Conservation (phyloP, 2,888 invertebrate species). For the Heteromurus nitidus region DNA sequence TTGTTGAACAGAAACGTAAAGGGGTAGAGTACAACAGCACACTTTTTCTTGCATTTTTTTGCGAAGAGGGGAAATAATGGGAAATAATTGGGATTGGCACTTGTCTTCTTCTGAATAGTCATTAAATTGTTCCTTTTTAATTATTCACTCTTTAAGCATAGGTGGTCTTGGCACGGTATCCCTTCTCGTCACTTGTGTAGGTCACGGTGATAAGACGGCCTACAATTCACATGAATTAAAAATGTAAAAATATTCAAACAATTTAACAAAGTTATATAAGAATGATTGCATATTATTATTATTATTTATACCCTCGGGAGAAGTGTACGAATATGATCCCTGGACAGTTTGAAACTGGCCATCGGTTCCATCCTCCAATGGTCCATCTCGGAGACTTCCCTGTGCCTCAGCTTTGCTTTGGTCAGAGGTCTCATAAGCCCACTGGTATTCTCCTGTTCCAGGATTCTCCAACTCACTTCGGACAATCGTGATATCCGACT, state of each 20-base stretch:
- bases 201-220: conserved; percentile 55
- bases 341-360: conserved; percentile 52
- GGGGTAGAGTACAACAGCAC: not conserved
- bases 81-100: conserved; percentile 32
- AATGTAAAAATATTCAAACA: not conserved
- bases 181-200: conserved; percentile 50
- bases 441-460: conserved; percentile 61
- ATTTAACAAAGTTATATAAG: not conserved
- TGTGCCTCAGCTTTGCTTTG: conserved; percentile 53
- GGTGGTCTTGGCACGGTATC: conserved; percentile 59
- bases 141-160: conserved; percentile 14
- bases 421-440: conserved; percentile 66
- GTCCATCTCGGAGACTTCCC: conserved; percentile 48
- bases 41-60: too few species aligned
- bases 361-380: conserved; percentile 59
- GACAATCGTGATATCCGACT: conserved; percentile 49
- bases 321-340: conserved; percentile 47
- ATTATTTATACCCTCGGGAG: conserved; percentile 49
- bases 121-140: not conserved
- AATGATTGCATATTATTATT: too few species aligned
- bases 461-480: conserved; percentile 61
- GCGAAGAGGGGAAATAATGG: conserved; percentile 28
- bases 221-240: not conserved
- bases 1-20: not conserved
- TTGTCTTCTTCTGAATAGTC: not conserved